Evolutionary conservation across 2,797 vertebrate species (phyloP).

Genomic region (Triplophysa bombifrons): DNA sequence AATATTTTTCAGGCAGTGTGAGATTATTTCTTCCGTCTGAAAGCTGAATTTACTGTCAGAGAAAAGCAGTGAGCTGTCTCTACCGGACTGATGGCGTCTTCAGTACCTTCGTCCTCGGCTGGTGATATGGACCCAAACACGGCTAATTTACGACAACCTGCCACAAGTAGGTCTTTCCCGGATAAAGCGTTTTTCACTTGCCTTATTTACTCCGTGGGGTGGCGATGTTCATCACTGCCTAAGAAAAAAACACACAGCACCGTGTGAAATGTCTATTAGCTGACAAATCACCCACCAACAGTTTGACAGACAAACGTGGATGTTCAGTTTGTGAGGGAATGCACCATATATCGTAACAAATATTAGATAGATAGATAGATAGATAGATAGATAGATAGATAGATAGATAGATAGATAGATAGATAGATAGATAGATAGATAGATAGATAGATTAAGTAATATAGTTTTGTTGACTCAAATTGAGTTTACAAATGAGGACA

Average conservation of each 20-base stretch:
- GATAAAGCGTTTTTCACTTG: constrained; percentile 65
- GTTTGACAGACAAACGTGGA: constrained; percentile 3
- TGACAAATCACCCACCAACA: constrained; percentile 14
- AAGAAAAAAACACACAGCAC: constrained; percentile 66
- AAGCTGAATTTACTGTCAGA: constrained; percentile 51
- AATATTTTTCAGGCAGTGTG: constrained; percentile 52
- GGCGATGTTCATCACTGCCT: constrained; percentile 77
- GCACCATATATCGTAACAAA: no score
- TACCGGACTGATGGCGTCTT: constrained; percentile 86
- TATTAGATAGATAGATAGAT: constrained; percentile 22
- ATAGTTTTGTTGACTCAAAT: no score
- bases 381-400: constrained; percentile 35
- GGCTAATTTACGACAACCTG: constrained; percentile 86
- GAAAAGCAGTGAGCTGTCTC: constrained; percentile 59
- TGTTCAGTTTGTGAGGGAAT: neutral
- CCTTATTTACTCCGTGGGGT: constrained; percentile 72
- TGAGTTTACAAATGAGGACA: neutral
- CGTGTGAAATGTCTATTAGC: constrained; percentile 42
- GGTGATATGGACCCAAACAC: constrained; percentile 87
- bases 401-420: constrained; percentile 36
- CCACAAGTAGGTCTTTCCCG: constrained; percentile 86
- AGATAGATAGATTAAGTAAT: constrained; percentile 5
- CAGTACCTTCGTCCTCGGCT: constrained; percentile 86
- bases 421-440: constrained; percentile 11
- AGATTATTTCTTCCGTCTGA: constrained; percentile 42